Percentiles rank a stretch among this genome's conserved stretches.
Conservation (phyloP, 2,888 invertebrate genomes). For the Augiades crinisus region DNA sequence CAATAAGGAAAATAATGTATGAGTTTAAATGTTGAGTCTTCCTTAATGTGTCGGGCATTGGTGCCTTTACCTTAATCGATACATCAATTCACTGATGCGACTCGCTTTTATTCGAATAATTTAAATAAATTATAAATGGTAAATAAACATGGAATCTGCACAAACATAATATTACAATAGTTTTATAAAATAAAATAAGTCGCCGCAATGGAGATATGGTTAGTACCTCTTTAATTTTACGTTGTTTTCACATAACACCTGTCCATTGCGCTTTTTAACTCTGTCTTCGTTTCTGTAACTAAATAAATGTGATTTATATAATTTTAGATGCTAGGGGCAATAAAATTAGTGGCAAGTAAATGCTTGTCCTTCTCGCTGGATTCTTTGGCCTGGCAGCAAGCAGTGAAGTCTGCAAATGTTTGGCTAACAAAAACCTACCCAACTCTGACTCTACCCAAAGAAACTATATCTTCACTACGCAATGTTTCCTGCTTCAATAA, state of each 20-base stretch:
- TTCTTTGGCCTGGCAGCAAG: slow-evolving; percentile 21
- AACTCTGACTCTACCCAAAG: background rate
- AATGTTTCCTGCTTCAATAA: slow-evolving; percentile 1
- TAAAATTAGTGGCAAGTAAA: slow-evolving; percentile 41
- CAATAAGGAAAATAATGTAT: too few species aligned
- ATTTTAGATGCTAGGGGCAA: slow-evolving; percentile 56
- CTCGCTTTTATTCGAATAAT: background rate
- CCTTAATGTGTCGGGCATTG: too few species aligned
- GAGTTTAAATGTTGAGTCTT: too few species aligned
- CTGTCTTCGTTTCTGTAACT: background rate
- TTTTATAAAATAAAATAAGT: slow-evolving; percentile 26
- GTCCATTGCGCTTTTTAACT: background rate
- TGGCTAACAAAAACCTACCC: background rate
- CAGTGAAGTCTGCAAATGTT: background rate
- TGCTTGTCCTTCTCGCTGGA: slow-evolving; percentile 34
- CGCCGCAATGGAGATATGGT: slow-evolving; percentile 42
- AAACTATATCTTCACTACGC: background rate
- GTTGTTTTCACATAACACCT: too few species aligned
- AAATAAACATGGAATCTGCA: slow-evolving; percentile 40
- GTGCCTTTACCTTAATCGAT: too few species aligned
- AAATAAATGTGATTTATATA: background rate
- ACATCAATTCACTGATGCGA: too few species aligned
- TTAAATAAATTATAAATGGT: slow-evolving; percentile 12
- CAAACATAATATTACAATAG: slow-evolving; percentile 24
- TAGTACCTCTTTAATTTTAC: too few species aligned